Base-by-base conservation (phyloP, 2,888 invertebrate species). In the Dryobotodes eremita region DNA sequence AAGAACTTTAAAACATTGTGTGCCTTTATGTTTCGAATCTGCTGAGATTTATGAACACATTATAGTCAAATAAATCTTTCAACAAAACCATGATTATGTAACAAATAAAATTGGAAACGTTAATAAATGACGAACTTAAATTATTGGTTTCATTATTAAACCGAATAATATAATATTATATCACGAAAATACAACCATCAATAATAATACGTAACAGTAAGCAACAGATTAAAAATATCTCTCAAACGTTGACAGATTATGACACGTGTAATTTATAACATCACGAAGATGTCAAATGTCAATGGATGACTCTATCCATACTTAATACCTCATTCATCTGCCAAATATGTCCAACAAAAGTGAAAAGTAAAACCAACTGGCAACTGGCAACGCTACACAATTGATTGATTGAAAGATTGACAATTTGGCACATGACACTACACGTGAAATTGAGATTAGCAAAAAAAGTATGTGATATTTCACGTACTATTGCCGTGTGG, bases 331-430 rank as follows among this genome's bases (percentile, higher is more conserved):
- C 26, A 53, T 23, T 36, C 8, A 59, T 46, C 42, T 83, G 87
- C 81, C 84, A 85, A 84, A 84, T 79, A 61, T 70, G 72, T 61
- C 46, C 26, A 76, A 61, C 0, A 66, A 82, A 85, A 86, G 65
- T 76, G 83, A 87, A 78, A 75, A 53, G 69, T 36, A 75, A 76
- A 80, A 71, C 31, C 64, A 42, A 15, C 65, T 74, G 68, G 71
- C 75, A 70, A 79, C 83, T 75, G 66, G 75, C 79, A 76, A 66
- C 31, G 10, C 36, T 36, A 48, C 15, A 64, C 42, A 42, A 50
- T 72, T 79, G 75, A 80, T 86, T 75, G 83, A 82, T 88, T 74
- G 79, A 77, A 69, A 76, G 79, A 88, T 86, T 86, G 86, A 83
- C 88, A 86, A 65, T 82, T 86, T 86, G 88, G 83, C 86, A 80